A percentile compares a stretch with the other conserved stretches of the same genome.
These are phyloP conservation scores for Turritopsis rubra DNA, from an alignment of 30 jellyfish, hydroid and myxozoan genomes.

Conservation along the genomic window DNA sequence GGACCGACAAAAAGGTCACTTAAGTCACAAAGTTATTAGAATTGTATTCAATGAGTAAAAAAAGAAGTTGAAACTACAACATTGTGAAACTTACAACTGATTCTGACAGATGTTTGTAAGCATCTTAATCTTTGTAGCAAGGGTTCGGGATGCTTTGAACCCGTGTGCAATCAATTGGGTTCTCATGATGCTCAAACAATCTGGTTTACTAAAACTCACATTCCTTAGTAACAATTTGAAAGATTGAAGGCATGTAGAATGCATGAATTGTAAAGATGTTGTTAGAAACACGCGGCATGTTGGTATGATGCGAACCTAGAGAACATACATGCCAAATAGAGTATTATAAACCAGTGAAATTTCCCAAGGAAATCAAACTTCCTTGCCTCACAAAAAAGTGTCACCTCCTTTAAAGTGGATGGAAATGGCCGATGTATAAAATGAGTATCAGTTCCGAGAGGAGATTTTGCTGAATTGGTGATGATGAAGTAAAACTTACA, in stretches of 20 bases:
- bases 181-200: constrained; percentile 31
- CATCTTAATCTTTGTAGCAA: constrained; percentile 44
- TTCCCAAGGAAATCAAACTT: too few species aligned
- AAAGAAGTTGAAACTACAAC: background rate
- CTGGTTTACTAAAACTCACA: constrained; percentile 54
- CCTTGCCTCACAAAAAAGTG: too few species aligned
- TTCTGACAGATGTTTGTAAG: constrained; percentile 42
- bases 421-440: too few species aligned
- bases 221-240: constrained; percentile 29
- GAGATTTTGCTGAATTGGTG: too few species aligned
- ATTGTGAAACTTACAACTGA: constrained; percentile 52
- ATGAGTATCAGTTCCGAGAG: too few species aligned
- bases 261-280: background rate
- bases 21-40: too few species aligned
- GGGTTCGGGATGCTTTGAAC: constrained; percentile 55
- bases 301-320: background rate
- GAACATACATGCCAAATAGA: background rate
- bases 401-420: too few species aligned
- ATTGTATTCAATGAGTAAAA: too few species aligned
- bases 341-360: background rate
- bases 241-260: background rate
- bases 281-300: constrained; percentile 9
- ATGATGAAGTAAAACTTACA: background rate
- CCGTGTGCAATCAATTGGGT: constrained; percentile 80
- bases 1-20: too few species aligned